Evolutionary conservation across 1,140 invertebrate genomes (phyloP), one percentile per base, ranked within the genome.

Genomic region (Drosophila parvula): DNA sequence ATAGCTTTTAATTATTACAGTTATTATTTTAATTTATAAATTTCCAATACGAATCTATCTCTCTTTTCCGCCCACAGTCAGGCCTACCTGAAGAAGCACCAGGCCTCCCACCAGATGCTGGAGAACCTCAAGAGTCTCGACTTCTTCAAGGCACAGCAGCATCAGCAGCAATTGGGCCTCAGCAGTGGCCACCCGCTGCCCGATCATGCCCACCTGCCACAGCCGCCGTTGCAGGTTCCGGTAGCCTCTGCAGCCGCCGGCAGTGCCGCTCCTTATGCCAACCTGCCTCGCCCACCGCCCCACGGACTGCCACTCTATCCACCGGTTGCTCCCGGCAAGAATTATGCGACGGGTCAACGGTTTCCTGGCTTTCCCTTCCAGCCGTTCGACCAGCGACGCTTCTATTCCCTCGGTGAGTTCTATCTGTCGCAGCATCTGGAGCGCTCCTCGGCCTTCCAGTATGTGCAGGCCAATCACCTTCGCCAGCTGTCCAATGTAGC

Each of bases 11-110:
- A 34, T 28, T 2, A 34, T 7, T 5, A 47, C 11, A 11, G n/a
- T 27, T 36, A 16, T 10, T 3, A 10, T 30, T 11, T 32, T 11
- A 27, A 6, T 32, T n/a, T n/a, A 38, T 8, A 16, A 10, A 2
- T 8, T 22, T 16, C 5, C 7, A 10, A 27, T 18, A 14, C 11
- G 8, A 16, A 43, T 22, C 14, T 12, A 1, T 8, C 7, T 7
- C 10, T 3, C 43, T 27, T 14, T 14, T 22, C 5, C 5, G n/a
- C 12, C 11, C 40, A n/a, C 56, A 92, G 96, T 53, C 95, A 97
- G 63, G 96, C 97, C 0, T 97, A 97, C 47, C 92, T 98, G 0
- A 94, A 95, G 68, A 98, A 98, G 74, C 94, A 94, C 51, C 93
- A 93, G 38, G 92, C 92, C 0, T 92, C 90, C n/a, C 91, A 91